Conservation (phyloP, 2,888 invertebrate genomes). For the Parochlus steinenii region DNA sequence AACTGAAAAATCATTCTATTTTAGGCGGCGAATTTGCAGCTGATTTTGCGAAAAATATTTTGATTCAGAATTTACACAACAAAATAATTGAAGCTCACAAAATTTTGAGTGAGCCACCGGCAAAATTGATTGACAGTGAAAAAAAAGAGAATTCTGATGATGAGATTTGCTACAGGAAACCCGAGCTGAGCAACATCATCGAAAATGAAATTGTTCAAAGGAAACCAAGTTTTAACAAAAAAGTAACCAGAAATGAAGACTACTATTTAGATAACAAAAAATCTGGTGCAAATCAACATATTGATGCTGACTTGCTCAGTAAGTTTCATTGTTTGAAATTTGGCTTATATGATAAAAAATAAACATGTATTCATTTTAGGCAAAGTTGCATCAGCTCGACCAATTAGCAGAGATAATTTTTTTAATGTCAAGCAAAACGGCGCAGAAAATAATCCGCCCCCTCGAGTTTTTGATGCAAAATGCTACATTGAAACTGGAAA, state of each 20-base stretch:
- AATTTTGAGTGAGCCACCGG: constrained; percentile 38
- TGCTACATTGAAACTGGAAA: constrained; percentile 57
- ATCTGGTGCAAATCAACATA: constrained; percentile 15
- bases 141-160: constrained; percentile 5
- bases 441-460: constrained; percentile 15
- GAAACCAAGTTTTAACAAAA: constrained; percentile 19
- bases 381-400: constrained; percentile 31
- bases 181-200: background rate
- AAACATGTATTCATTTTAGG: constrained; percentile 32
- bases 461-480: constrained; percentile 28
- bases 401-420: constrained; percentile 21
- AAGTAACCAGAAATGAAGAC: constrained; percentile 21
- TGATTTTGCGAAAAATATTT: constrained; percentile 76
- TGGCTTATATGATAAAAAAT: constrained; percentile 41
- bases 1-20: too few species aligned
- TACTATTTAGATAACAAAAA: constrained; percentile 26
- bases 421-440: constrained; percentile 20
- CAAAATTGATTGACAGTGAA: constrained; percentile 27
- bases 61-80: constrained; percentile 62
- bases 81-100: constrained; percentile 59
- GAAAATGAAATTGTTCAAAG: constrained; percentile 5
- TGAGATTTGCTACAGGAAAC: background rate
- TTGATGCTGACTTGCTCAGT: constrained; percentile 16
- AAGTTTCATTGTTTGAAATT: constrained; percentile 27
- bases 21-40: constrained; percentile 90